These are phyloP conservation scores for Hyalella azteca DNA, from an alignment of 2,888 invertebrate genomes.

Conservation along the genomic window DNA sequence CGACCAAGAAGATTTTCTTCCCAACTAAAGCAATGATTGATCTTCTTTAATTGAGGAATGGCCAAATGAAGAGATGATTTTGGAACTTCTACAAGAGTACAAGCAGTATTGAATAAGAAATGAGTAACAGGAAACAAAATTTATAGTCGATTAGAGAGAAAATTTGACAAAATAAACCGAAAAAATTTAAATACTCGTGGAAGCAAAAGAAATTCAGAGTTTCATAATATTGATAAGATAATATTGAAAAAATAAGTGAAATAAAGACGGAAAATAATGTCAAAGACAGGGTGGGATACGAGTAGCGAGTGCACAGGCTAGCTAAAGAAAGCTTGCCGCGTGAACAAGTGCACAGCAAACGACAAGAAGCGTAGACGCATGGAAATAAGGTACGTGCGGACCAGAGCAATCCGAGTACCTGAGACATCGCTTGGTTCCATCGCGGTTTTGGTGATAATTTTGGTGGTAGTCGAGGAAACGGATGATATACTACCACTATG, in stretches of 20 bases:
- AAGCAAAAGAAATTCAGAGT: too few species aligned
- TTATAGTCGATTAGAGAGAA: too few species aligned
- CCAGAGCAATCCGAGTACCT: slow-evolving; percentile 15
- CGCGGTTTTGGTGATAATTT: slow-evolving; percentile 4
- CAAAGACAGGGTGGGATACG: neutral
- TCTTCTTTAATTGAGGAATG: too few species aligned
- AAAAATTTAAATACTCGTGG: too few species aligned
- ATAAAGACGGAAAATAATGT: neutral
- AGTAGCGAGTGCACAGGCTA: neutral
- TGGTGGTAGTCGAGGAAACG: slow-evolving; percentile 8
- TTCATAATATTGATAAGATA: too few species aligned
- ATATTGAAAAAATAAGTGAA: too few species aligned
- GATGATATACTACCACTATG: slow-evolving; percentile 19
- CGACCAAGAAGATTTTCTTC: neutral
- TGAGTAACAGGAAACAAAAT: too few species aligned
- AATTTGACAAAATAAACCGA: too few species aligned
- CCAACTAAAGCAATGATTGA: too few species aligned
- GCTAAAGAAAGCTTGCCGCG: neutral
- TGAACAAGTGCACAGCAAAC: slow-evolving; percentile 26
- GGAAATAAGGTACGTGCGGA: slow-evolving; percentile 6
- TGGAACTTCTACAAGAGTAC: too few species aligned
- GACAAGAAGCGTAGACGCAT: slow-evolving; percentile 8
- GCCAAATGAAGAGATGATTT: too few species aligned
- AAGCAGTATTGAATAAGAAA: too few species aligned
- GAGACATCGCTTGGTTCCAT: neutral